Conservation (phyloP, 2,888 invertebrate species). For the Zaprionus lineosus region DNA sequence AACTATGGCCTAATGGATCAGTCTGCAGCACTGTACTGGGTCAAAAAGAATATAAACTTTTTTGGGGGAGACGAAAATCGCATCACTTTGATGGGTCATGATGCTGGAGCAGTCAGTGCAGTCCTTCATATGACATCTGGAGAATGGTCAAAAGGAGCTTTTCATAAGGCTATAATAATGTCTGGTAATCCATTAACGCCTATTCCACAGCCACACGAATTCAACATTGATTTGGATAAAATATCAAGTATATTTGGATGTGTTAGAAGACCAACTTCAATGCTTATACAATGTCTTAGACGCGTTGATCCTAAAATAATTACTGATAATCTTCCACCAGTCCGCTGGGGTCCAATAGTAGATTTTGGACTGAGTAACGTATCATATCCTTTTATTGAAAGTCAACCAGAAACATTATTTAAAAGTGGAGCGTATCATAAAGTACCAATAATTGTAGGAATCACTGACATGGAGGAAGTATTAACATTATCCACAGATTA, state of each 20-base stretch:
- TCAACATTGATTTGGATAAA: conserved; percentile 86
- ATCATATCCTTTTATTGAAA: conserved; percentile 87
- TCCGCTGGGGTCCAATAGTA: conserved; percentile 90
- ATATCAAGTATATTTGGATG: conserved; percentile 88
- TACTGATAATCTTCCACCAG: conserved; percentile 86
- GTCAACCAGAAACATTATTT: conserved; percentile 86
- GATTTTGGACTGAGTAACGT: conserved; percentile 88
- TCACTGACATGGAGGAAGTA: conserved; percentile 92
- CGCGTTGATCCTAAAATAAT: conserved; percentile 85
- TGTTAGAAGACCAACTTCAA: conserved; percentile 86
- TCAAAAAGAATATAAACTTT: conserved; percentile 88
- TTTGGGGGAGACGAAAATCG: conserved; percentile 91
- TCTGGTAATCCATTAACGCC: conserved; percentile 89
- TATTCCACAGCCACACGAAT: conserved; percentile 86
- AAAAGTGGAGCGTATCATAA: conserved; percentile 86
- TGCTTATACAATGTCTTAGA: conserved; percentile 88
- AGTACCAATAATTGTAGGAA: conserved; percentile 90
- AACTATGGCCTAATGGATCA: conserved; percentile 92
- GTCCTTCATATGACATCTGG: conserved; percentile 89
- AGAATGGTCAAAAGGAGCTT: conserved; percentile 86
- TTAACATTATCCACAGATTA: conserved; percentile 85
- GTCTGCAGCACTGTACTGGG: conserved; percentile 90
- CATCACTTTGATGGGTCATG: conserved; percentile 91
- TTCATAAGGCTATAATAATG: conserved; percentile 91
- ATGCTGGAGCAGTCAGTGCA: conserved; percentile 90